These are phyloP conservation scores for Disparrhopalites patrizii DNA, from an alignment of 2,888 invertebrate genomes.

Conservation along the genomic window DNA sequence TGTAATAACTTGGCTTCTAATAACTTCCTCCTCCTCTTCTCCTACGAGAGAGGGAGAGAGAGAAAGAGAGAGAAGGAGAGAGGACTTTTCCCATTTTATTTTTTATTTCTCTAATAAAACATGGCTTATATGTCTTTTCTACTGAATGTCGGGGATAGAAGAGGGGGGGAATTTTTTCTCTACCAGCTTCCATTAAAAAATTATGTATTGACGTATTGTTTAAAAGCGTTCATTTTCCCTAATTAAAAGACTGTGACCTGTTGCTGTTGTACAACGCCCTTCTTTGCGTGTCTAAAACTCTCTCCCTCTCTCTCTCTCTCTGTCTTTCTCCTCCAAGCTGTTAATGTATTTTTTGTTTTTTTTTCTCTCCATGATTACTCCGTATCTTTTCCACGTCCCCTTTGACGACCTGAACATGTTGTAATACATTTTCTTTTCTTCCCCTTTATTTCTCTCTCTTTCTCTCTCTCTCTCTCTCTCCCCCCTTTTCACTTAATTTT, in stretches of 20 bases:
- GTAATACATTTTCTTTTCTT: conserved; percentile 4
- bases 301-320: conserved; percentile 2
- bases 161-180: not conserved
- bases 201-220: conserved; percentile 25
- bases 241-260: conserved; percentile 31
- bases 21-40: not conserved
- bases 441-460: conserved; percentile 10
- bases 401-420: not conserved
- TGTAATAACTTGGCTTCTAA: too few relatives aligned
- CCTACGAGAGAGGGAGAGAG: not conserved
- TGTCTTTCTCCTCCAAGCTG: conserved; percentile 7
- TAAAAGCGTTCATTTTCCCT: conserved; percentile 18
- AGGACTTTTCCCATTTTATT: too few relatives aligned
- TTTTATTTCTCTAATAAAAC: too few relatives aligned
- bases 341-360: conserved; percentile 11
- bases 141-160: not conserved
- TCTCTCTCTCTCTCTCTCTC: conserved; percentile 6
- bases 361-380: conserved; percentile 14
- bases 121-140: not conserved
- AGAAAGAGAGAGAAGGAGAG: too few relatives aligned
- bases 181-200: conserved; percentile 27
- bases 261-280: conserved; percentile 26
- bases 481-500: not conserved
- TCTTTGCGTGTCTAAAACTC: conserved; percentile 22
- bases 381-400: not conserved